Evolutionary conservation across 2,888 invertebrate genomes (phyloP), one percentile per base, ranked within the genome.

Genomic region (Apodemia zela): DNA sequence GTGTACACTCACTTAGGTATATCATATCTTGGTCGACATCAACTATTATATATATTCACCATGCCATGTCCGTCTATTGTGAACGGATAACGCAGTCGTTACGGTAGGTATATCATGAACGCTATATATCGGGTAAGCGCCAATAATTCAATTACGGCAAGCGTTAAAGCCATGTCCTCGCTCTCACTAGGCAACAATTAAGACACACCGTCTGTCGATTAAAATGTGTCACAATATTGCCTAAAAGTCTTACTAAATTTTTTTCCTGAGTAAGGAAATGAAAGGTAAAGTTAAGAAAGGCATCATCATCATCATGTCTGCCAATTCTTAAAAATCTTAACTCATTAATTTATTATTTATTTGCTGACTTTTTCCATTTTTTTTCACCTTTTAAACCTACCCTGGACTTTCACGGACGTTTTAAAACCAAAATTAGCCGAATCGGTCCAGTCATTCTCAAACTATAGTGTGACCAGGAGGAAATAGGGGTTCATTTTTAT

Each of bases 201-300:
- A 38, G 15, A 15, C 15, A 13, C 3, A 42, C 4, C 15, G 45
- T 45, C n/a, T 2, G 45, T n/a, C n/a, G 7, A 45, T 45, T 45
- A 45, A 45, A n/a, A 45, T 45, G 45, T 42, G 42, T 6, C 42
- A 42, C 42, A 42, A 42, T n/a, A 13, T 45, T 45, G 13, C 3
- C 42, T 0, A 15, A 15, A 13, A 15, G 15, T 15, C 15, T 15
- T 6, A 38, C 38, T 10, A 21, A 11, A 3, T 2, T 10, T 38
- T 4, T 38, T 42, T 42, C 15, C 15, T 15, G n/a, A 49, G 61
- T 61, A 60, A 45, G 21, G 18, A 25, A 61, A 25, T 47, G 25
- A 25, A 60, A 60, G 42, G 45, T 13, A 18, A 0, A 58, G 8
- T 33, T 1, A 33, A 8, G 35, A 10, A 35, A 1, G 7, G 8